A percentile compares a stretch with the other conserved stretches of the same genome.
Evolutionary conservation across 2,888 invertebrate species (phyloP).

Genomic region (Octodonta nipae): DNA sequence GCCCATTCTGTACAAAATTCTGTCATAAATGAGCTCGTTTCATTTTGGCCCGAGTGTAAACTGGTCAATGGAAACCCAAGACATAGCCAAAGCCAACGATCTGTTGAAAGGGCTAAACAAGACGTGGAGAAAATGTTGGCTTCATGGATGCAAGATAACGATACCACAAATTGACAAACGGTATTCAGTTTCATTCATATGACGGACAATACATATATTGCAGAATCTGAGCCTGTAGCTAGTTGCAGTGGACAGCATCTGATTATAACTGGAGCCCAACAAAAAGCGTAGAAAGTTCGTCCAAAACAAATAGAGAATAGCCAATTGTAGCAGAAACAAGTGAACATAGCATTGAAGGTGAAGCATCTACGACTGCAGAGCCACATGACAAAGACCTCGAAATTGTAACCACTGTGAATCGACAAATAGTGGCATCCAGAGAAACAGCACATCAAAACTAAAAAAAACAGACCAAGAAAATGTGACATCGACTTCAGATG

Average conservation of each 20-base stretch:
- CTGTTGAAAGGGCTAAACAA: slow-evolving; percentile 27
- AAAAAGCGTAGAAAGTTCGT: not conserved
- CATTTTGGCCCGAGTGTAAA: slow-evolving; percentile 17
- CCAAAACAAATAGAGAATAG: not conserved
- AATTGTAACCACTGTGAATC: slow-evolving; percentile 1
- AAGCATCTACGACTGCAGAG: not conserved
- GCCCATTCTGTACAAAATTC: no score
- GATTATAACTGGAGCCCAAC: slow-evolving; percentile 1
- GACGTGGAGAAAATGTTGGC: slow-evolving; percentile 26
- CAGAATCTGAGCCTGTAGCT: slow-evolving; percentile 1
- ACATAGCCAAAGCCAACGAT: slow-evolving; percentile 25
- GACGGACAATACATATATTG: not conserved
- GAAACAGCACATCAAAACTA: slow-evolving; percentile 8
- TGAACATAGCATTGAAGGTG: slow-evolving; percentile 3
- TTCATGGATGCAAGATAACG: slow-evolving; percentile 28
- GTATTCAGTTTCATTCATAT: slow-evolving; percentile 22
- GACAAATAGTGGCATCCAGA: slow-evolving; percentile 7
- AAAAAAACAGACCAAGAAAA: slow-evolving; percentile 13
- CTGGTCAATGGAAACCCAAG: slow-evolving; percentile 29
- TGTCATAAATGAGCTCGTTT: slow-evolving; percentile 17
- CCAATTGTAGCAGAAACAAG: slow-evolving; percentile 3
- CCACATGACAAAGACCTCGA: not conserved
- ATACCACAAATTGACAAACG: slow-evolving; percentile 30
- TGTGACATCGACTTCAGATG: slow-evolving; percentile 12
- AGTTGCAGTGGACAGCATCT: not conserved